Evolutionary conservation across 2,888 invertebrate genomes (phyloP).

Genomic region (Lochmaea crataegi): DNA sequence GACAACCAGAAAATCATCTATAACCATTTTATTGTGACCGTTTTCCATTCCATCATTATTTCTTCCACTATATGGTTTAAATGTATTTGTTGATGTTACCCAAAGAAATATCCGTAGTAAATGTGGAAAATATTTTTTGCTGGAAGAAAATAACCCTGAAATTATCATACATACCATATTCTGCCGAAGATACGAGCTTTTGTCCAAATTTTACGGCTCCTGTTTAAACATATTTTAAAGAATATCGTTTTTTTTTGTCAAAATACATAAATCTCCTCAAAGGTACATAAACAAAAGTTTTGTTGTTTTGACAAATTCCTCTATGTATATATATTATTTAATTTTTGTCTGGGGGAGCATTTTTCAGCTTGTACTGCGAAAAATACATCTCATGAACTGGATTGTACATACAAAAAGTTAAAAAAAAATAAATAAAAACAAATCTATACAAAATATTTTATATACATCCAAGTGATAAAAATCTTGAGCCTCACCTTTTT

Average conservation of each 20-base stretch:
- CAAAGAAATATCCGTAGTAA: too few species aligned
- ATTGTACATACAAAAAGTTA: conserved; percentile 40
- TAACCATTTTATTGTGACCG: too few species aligned
- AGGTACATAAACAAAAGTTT: conserved; percentile 52
- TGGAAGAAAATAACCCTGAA: conserved; percentile 45
- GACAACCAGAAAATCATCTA: too few species aligned
- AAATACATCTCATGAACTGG: conserved; percentile 54
- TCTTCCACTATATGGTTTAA: too few species aligned
- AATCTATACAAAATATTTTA: not conserved
- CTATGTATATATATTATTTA: conserved; percentile 48
- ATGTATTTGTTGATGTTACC: too few species aligned
- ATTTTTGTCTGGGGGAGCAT: conserved; percentile 49
- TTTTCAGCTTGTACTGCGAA: conserved; percentile 57
- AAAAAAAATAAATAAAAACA: conserved; percentile 29
- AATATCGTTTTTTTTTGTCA: conserved; percentile 49
- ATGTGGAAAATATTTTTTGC: conserved; percentile 40
- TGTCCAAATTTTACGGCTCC: conserved; percentile 44
- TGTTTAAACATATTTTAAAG: conserved; percentile 51
- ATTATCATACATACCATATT: conserved; percentile 50
- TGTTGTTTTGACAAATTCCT: conserved; percentile 45
- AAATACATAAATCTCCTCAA: conserved; percentile 51
- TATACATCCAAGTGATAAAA: conserved; percentile 34
- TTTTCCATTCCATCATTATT: too few species aligned
- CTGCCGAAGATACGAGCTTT: conserved; percentile 14
- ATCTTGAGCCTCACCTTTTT: conserved; percentile 47